phyloP scores from a whole-genome alignment of 2,888 invertebrate genomes.

The Drosophila aldrichi region DNA sequence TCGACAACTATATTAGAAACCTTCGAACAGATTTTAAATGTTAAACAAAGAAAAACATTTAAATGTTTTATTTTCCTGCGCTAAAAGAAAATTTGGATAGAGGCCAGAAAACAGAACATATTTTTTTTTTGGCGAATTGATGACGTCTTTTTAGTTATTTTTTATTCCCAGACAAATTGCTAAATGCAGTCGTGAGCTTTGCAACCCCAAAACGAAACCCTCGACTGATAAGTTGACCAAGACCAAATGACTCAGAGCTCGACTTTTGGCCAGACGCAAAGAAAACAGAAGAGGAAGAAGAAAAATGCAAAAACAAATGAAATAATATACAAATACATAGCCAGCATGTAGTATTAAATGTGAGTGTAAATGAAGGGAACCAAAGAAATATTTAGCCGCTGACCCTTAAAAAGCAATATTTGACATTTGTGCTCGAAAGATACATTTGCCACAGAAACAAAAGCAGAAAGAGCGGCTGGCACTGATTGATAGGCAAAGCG shows the following conservation, averaged over 20 bases:
- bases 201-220: constrained; percentile 28
- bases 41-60: constrained; percentile 3
- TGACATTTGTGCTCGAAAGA: constrained; percentile 80
- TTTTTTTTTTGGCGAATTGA: constrained; percentile 17
- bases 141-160: constrained; percentile 22
- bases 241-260: constrained; percentile 53
- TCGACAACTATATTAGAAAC: neutral
- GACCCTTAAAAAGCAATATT: constrained; percentile 81
- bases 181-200: constrained; percentile 50
- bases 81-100: constrained; percentile 28
- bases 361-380: constrained; percentile 22
- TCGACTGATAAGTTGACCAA: constrained; percentile 27
- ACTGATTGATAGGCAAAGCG: constrained; percentile 9
- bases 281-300: constrained; percentile 1
- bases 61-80: constrained; percentile 2
- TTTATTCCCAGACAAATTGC: constrained; percentile 3
- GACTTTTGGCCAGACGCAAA: constrained; percentile 38
- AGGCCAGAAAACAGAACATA: constrained; percentile 18
- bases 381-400: constrained; percentile 58
- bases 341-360: neutral
- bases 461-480: constrained; percentile 10
- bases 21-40: neutral
- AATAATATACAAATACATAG: constrained; percentile 43
- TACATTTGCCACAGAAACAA: constrained; percentile 50
- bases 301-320: neutral